Percentiles rank a stretch among this genome's conserved stretches.
Conservation (phyloP, 2,888 invertebrate species). For the Cerastis leucographa region DNA sequence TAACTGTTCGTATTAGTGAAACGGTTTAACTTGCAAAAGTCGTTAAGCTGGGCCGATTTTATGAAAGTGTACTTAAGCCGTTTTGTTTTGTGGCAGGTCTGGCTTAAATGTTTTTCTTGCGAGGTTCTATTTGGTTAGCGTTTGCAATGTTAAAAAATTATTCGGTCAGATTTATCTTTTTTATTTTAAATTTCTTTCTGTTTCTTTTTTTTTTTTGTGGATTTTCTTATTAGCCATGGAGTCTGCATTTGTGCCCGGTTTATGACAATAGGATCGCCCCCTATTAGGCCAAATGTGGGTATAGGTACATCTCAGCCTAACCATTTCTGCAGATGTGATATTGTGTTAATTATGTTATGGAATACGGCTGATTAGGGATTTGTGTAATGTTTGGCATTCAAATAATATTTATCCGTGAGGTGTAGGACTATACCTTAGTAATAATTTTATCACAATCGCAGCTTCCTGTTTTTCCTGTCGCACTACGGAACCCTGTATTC, state of each 20-base stretch:
- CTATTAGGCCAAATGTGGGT: background rate
- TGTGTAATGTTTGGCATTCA: background rate
- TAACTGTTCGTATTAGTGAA: slow-evolving; percentile 65
- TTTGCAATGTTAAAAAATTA: slow-evolving; percentile 6
- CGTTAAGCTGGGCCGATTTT: slow-evolving; percentile 68
- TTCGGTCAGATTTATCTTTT: background rate
- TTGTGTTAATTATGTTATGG: background rate
- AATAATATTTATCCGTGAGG: background rate
- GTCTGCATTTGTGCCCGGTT: background rate
- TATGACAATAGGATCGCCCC: background rate
- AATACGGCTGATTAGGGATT: background rate
- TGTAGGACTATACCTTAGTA: background rate
- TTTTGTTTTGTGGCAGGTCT: slow-evolving; percentile 46
- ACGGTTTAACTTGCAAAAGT: slow-evolving; percentile 68
- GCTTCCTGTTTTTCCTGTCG: too few relatives aligned
- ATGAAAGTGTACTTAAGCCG: slow-evolving; percentile 68
- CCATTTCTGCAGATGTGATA: background rate
- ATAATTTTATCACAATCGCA: background rate
- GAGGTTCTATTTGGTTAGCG: background rate
- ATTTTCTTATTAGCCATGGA: background rate
- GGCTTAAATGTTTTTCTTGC: slow-evolving; percentile 35
- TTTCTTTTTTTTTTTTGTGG: background rate
- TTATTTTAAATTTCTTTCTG: background rate
- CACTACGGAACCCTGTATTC: background rate
- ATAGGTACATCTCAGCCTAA: background rate